Evolutionary conservation across 1,140 invertebrate genomes (phyloP).

Genomic region (Sycophaga agraensis): DNA sequence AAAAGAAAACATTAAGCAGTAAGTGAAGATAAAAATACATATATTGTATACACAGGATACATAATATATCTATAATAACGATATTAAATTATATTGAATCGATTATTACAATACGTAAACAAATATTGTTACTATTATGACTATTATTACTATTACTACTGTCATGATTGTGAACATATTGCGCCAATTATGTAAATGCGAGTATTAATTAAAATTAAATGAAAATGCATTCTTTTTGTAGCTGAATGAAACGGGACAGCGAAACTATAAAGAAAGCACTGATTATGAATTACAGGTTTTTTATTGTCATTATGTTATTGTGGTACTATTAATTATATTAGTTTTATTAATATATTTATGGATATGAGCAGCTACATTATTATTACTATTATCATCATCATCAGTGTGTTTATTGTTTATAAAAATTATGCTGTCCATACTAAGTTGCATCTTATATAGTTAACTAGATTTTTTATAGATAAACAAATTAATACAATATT

Average conservation of each 20-base stretch:
- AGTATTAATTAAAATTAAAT: conserved; percentile 38
- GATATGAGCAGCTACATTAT: too few species aligned
- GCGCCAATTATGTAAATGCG: conserved; percentile 43
- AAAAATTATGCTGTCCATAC: conserved; percentile 34
- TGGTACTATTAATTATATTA: conserved; percentile 27
- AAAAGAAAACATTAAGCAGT: conserved; percentile 25
- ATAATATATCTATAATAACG: conserved; percentile 42
- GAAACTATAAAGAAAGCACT: conserved; percentile 25
- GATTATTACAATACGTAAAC: conserved; percentile 38
- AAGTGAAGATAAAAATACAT: conserved; percentile 32
- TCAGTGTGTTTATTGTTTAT: background rate
- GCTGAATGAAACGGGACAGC: conserved; percentile 15
- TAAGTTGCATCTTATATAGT: conserved; percentile 40
- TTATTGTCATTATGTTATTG: conserved; percentile 23
- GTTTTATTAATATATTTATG: too few species aligned
- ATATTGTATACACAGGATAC: conserved; percentile 40
- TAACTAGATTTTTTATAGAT: conserved; percentile 39
- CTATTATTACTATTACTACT: conserved; percentile 33
- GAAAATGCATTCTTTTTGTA: conserved; percentile 16
- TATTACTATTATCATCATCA: conserved; percentile 18
- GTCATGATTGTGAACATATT: conserved; percentile 42
- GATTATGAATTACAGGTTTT: conserved; percentile 24
- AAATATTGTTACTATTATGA: conserved; percentile 33
- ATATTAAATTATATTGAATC: conserved; percentile 50
- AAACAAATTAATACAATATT: conserved; percentile 6